Evolutionary conservation across 2,113 vertebrate genomes (phyloP).

Genomic region (Chaetura pelagica): DNA sequence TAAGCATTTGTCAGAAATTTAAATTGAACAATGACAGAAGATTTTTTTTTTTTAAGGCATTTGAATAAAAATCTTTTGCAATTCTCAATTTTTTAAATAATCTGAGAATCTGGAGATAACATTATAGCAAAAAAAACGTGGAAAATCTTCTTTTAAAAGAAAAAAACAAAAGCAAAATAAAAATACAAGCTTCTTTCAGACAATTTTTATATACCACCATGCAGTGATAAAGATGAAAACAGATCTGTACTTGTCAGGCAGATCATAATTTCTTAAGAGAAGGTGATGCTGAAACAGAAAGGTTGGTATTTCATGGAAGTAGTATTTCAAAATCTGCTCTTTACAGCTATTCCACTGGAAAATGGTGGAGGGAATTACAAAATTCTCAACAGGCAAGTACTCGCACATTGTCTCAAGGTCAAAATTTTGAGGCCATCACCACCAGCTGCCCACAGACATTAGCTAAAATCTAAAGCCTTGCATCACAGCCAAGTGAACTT

Average conservation of each 20-base stretch:
- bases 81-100: background rate
- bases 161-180: background rate
- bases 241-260: background rate
- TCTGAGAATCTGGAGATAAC: background rate
- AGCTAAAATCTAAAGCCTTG: background rate
- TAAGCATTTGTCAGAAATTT: background rate
- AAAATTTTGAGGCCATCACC: constrained; percentile 12
- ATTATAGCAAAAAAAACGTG: background rate
- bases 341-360: background rate
- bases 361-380: background rate
- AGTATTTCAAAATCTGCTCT: background rate
- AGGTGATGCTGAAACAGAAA: background rate
- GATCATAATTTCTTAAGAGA: background rate
- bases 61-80: background rate
- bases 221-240: background rate
- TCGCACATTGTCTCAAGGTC: background rate
- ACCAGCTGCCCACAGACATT: background rate
- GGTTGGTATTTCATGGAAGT: background rate
- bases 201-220: background rate
- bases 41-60: background rate
- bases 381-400: background rate
- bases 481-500: background rate
- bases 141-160: background rate
- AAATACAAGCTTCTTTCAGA: background rate
- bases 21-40: background rate